Conservation (phyloP, 2,888 invertebrate genomes). For the Hypena proboscidalis region DNA sequence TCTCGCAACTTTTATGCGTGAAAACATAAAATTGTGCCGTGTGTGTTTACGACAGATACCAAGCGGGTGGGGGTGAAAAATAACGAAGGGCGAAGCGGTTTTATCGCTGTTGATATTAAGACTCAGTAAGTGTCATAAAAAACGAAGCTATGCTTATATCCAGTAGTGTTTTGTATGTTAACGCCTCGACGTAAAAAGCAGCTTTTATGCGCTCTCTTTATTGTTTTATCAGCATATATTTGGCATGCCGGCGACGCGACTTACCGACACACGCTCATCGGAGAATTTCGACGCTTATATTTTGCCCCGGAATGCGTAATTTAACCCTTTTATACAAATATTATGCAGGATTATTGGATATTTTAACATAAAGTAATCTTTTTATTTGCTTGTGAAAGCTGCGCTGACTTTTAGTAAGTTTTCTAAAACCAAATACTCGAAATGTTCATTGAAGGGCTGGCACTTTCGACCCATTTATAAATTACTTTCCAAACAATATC, state of each 20-base stretch:
- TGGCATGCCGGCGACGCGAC: conserved; percentile 28
- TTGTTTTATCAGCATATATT: conserved; percentile 47
- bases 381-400: conserved; percentile 26
- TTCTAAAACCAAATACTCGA: conserved; percentile 1
- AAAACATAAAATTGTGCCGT: conserved; percentile 40
- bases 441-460: background rate
- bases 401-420: conserved; percentile 23
- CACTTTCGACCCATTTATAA: background rate
- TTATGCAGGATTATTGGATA: conserved; percentile 39
- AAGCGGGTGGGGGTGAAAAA: conserved; percentile 14
- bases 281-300: conserved; percentile 21
- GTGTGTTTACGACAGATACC: conserved; percentile 32
- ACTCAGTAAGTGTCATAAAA: conserved; percentile 50
- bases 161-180: conserved; percentile 45
- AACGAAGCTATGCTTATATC: conserved; percentile 36
- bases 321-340: conserved; percentile 44
- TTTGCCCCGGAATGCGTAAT: conserved; percentile 35
- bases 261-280: conserved; percentile 25
- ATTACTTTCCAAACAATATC: conserved; percentile 17
- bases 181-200: conserved; percentile 36
- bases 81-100: conserved; percentile 38
- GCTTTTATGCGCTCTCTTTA: conserved; percentile 42
- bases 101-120: conserved; percentile 56
- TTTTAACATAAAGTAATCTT: conserved; percentile 31
- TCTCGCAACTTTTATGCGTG: conserved; percentile 39